Evolutionary conservation across 1,140 invertebrate genomes (phyloP).

Genomic region (Chlorops oryzae): DNA sequence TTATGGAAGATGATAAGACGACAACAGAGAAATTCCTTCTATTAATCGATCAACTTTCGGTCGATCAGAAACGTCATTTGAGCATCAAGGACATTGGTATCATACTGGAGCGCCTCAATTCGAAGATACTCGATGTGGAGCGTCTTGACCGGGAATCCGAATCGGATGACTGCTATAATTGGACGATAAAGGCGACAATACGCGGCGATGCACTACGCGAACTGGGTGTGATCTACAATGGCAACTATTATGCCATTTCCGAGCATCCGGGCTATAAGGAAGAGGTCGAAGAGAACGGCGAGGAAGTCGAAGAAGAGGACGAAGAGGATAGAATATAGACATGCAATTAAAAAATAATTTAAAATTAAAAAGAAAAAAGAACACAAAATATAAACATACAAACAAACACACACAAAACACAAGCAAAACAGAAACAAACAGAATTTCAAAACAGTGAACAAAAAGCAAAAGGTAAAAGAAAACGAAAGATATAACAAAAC

Average conservation of each 20-base stretch:
- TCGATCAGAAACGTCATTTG: conserved; percentile 83
- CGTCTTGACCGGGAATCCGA: conserved; percentile 83
- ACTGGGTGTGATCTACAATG: conserved; percentile 89
- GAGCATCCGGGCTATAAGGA: conserved; percentile 89
- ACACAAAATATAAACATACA: conserved; percentile 6
- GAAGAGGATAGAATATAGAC: conserved; percentile 72
- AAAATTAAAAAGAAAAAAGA: conserved; percentile 6
- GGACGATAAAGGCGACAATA: conserved; percentile 90
- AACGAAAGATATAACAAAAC: conserved; percentile 1
- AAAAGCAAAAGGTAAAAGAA: conserved; percentile 3
- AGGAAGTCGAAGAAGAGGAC: conserved; percentile 73
- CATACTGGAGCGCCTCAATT: conserved; percentile 83
- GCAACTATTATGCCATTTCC: conserved; percentile 90
- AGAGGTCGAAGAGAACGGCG: conserved; percentile 73
- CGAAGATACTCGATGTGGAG: conserved; percentile 89
- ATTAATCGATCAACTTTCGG: conserved; percentile 84
- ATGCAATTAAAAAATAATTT: conserved; percentile 15
- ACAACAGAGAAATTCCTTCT: conserved; percentile 87
- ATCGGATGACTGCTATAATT: conserved; percentile 87
- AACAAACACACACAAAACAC: background rate
- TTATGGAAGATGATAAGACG: conserved; percentile 80
- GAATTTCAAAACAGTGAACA: background rate
- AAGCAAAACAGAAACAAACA: background rate
- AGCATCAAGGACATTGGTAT: conserved; percentile 93
- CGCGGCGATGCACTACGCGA: conserved; percentile 81